These are phyloP conservation scores for Falco punctatus DNA, from an alignment of 2,113 vertebrate genomes.

Conservation along the genomic window DNA sequence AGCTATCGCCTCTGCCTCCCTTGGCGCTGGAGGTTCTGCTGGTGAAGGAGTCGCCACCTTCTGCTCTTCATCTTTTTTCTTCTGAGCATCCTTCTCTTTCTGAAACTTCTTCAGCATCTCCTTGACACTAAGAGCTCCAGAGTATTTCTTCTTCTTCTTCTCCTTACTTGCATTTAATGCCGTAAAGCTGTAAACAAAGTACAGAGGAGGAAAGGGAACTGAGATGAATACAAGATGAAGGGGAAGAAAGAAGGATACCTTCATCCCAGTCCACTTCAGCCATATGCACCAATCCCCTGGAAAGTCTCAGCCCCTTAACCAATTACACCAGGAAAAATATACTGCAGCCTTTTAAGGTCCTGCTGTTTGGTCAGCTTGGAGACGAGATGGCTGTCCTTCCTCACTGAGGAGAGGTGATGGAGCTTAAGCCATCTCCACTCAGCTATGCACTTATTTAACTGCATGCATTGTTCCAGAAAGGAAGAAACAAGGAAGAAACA, in stretches of 20 bases:
- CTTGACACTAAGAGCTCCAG: constrained; percentile 80
- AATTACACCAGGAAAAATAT: constrained; percentile 9
- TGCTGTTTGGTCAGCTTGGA: background rate
- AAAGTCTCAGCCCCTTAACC: background rate
- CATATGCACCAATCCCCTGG: background rate
- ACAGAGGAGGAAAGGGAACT: background rate
- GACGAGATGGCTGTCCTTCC: background rate
- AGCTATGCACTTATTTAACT: background rate
- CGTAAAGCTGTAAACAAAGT: constrained; percentile 64
- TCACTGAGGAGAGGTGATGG: background rate
- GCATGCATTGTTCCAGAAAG: background rate
- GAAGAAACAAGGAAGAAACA: background rate
- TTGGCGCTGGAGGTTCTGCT: constrained; percentile 20
- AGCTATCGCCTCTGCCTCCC: constrained; percentile 64
- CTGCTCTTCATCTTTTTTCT: constrained; percentile 69
- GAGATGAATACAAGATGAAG: background rate
- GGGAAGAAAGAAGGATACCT: background rate
- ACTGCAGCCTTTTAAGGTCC: background rate
- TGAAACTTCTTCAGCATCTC: constrained; percentile 93
- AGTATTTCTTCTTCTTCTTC: constrained; percentile 86
- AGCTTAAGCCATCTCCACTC: background rate
- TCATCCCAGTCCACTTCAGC: background rate
- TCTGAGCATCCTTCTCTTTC: constrained; percentile 87
- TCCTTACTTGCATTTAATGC: constrained; percentile 77
- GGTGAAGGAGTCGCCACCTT: constrained; percentile 8